A percentile compares a stretch with the other conserved stretches of the same genome.
Evolutionary conservation across 2,113 vertebrate species (phyloP).

Genomic region (Arenaria interpres): DNA sequence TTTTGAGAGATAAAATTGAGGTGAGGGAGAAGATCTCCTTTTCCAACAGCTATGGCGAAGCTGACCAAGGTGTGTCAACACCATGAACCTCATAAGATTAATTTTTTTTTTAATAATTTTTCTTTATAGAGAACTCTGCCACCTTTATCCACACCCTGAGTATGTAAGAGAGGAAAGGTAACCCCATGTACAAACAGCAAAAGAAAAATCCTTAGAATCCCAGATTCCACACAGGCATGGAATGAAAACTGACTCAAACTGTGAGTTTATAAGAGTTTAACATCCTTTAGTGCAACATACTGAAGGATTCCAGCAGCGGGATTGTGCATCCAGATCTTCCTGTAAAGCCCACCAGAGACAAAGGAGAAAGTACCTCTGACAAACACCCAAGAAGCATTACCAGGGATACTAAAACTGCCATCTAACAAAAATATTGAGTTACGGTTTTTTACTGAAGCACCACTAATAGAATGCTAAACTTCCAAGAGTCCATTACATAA

Average conservation of each 20-base stretch:
- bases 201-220: neutral
- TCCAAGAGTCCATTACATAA: neutral
- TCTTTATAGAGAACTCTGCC: neutral
- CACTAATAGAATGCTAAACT: neutral
- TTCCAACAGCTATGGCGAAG: neutral
- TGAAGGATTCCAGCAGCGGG: neutral
- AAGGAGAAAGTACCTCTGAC: neutral
- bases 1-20: neutral
- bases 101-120: neutral
- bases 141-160: neutral
- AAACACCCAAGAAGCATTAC: neutral
- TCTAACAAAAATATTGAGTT: neutral
- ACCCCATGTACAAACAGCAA: neutral
- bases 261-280: neutral
- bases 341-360: neutral
- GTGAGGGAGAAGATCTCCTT: neutral
- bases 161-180: neutral
- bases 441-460: neutral
- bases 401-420: neutral
- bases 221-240: neutral
- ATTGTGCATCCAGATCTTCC: neutral
- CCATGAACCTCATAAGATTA: neutral
- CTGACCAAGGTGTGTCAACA: neutral
- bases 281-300: neutral
- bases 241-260: neutral